Base-by-base conservation (phyloP, 1,140 invertebrate genomes). In the Diachasmimorpha longicaudata region DNA sequence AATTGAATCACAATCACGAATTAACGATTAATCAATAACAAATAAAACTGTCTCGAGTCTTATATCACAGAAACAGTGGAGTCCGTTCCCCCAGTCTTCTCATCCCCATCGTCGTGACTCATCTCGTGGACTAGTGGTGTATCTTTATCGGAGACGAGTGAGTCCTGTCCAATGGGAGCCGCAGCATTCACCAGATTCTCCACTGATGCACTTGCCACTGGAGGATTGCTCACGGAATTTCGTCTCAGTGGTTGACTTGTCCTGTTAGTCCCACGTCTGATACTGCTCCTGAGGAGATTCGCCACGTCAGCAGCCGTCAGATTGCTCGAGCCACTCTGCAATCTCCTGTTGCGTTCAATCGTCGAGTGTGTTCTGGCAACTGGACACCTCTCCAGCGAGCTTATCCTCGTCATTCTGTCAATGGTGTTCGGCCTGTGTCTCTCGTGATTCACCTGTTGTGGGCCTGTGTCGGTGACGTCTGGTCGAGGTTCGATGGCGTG, bases 131-230 rank as follows among this genome's bases (percentile, higher is more conserved):
- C 86, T 86, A 87, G 84, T 86, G 82, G 80, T 77, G 81, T 67
- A 75, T 84, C 81, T 78, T 87, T 87, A 25, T 81, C 78, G 31
- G 90, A 78, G 67, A 89, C 85, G 69, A 90, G 79, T 5, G 89
- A 90, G 72, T 91, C 91, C 78, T 90, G 87, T 68, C 90, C 90
- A 48, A 92, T 92, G 0, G 91, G 91, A 16, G 89, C 90, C 5
- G 90, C 91, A 11, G 90, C 89, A 77, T 91, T 90, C n/a, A 92
- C 90, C 46, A 92, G 85, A 82, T 91, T 90, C 75, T 92, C 90
- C 4, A 90, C 86, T 74, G 90, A 91, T 11, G 88, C 83, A 9
- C 89, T 89, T 10, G 77, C 79, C 25, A 83, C 81, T 39, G 75
- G 71, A 52, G 42, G 21, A 69, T 75, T 75, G 19, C 69, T 39